Base-by-base conservation (phyloP, 1,140 invertebrate genomes). In the Sesamia nonagrioides region DNA sequence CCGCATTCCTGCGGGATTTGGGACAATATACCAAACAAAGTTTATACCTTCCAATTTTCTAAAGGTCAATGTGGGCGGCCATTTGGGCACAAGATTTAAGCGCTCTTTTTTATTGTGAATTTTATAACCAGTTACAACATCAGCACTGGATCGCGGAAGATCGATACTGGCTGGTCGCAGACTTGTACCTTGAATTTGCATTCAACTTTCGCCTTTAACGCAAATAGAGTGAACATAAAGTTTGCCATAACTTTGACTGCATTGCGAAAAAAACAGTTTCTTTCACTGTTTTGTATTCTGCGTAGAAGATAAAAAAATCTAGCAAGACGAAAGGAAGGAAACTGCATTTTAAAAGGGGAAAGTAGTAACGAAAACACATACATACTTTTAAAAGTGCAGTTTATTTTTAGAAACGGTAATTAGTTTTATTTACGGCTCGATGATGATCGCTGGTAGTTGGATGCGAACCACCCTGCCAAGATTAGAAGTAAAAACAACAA, bases 171-270 rank as follows among this genome's bases (percentile, higher is more conserved):
- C 61, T 63, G 33, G 73, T 75, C 58, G 40, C 42, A 48, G 50
- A 74, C 56, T 42, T 75, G 73, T 61, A 63, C 58, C 42, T 42
- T 35, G 73, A 61, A 75, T 63, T 75, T 75, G 58, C 58, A 75
- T 73, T 75, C 73, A 63, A 75, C 40, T 75, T 75, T 50, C 58
- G 58, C 73, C 56, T 61, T 75, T 75, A 75, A 63, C 40, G 40
- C 54, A 75, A 75, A 75, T 75, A 63, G 73, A 75, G 63, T 75
- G 60, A 63, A 75, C 56, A 75, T 75, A 75, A 75, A 75, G 58
- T 75, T 75, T 61, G 21, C 35, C 27, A 63, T 75, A 63, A 61
- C 73, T 61, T 75, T 17, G 56, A 63, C 73, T 75, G 73, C 73
- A 75, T 75, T 75, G 73, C 73, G 58, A 74, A 75, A 50, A 73